phyloP scores from a whole-genome alignment of 92 coral and sea anemone genomes.

The Nematostella vectensis region DNA sequence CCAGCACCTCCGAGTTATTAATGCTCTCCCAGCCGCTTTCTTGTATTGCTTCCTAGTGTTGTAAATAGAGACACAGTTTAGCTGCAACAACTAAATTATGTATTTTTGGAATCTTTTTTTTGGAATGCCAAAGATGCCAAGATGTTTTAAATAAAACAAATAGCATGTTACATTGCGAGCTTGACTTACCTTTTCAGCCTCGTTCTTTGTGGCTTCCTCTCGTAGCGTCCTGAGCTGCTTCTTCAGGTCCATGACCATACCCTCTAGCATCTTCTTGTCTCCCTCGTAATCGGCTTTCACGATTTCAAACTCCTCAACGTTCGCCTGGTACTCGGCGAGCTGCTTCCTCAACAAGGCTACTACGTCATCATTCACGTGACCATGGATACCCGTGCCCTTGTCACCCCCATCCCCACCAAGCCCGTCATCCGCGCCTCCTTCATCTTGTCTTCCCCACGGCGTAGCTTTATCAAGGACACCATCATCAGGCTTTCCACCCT shows the following conservation, averaged over 20 bases:
- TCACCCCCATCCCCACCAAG: not conserved
- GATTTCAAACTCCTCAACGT: conserved; percentile 60
- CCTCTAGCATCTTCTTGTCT: conserved; percentile 79
- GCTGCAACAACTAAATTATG: no score
- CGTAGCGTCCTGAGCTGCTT: conserved; percentile 52
- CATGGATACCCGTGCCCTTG: not conserved
- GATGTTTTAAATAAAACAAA: no score
- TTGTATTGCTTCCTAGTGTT: not conserved
- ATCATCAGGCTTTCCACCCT: no score
- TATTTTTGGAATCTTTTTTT: no score
- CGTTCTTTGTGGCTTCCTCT: conserved; percentile 11
- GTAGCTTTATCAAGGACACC: no score
- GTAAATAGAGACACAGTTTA: no score
- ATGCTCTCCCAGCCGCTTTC: conserved; percentile 6
- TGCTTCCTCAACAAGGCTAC: conserved; percentile 44
- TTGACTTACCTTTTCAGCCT: conserved; percentile 5
- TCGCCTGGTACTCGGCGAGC: conserved; percentile 60
- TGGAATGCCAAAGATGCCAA: no score
- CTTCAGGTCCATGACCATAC: conserved; percentile 65
- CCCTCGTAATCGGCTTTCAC: conserved; percentile 70
- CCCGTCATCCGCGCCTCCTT: not conserved
- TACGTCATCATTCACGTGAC: conserved; percentile 10
- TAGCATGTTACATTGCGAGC: no score
- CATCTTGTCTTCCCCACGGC: not conserved
- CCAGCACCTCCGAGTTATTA: conserved; percentile 7